Conservation (phyloP, 37 sponge, comb jelly and placozoan species). For the Lycopodina hypogea region DNA sequence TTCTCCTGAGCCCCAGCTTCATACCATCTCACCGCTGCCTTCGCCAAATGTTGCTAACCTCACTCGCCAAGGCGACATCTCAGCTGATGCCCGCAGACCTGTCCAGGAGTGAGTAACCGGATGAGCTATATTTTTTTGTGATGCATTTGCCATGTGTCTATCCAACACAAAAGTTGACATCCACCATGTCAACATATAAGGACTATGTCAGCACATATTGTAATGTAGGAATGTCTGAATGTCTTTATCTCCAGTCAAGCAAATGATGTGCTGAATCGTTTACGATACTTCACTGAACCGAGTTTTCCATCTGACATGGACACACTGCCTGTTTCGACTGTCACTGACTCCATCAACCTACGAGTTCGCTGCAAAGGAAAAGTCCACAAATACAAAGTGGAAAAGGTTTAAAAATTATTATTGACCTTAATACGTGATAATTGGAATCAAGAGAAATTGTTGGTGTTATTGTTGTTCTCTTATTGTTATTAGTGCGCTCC, state of each 20-base stretch:
- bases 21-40: conserved; percentile 26
- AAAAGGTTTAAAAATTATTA: conserved; percentile 23
- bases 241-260: conserved; percentile 12
- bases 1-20: conserved; percentile 11
- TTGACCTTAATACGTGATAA: neutral
- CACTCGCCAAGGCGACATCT: neutral
- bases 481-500: conserved; percentile 33
- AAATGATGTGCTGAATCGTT: conserved; percentile 16
- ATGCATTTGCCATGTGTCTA: no score
- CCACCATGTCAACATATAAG: neutral
- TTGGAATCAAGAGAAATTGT: neutral
- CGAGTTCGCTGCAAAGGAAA: conserved; percentile 60
- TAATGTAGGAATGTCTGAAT: neutral
- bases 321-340: neutral
- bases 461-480: neutral
- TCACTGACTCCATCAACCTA: conserved; percentile 22
- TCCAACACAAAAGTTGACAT: no score
- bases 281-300: conserved; percentile 1
- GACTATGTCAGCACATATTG: conserved; percentile 9
- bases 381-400: conserved; percentile 32
- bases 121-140: neutral
- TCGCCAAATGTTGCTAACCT: conserved; percentile 1
- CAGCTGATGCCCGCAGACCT: neutral
- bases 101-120: conserved; percentile 14
- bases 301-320: neutral